Conservation (phyloP, 2,797 vertebrate genomes). For the Uromys caudimaculatus region DNA sequence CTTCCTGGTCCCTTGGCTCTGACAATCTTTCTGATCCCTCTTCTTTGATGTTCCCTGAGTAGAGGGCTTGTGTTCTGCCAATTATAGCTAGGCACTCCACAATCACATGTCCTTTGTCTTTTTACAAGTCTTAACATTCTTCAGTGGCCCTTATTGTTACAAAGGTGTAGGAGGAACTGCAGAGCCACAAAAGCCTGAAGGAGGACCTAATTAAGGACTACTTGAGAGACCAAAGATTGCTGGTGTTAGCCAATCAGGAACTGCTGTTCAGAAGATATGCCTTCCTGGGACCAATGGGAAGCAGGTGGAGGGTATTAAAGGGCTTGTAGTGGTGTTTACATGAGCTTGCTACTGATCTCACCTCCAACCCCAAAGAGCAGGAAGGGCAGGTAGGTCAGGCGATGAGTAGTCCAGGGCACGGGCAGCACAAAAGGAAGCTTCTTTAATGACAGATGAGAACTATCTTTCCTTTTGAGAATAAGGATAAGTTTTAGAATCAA, state of each 20-base stretch:
- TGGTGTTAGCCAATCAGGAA: too few relatives aligned
- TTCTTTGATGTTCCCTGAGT: background rate
- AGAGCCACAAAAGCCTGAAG: too few relatives aligned
- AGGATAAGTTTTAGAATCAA: background rate
- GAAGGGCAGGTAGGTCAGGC: too few relatives aligned
- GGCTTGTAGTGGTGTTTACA: too few relatives aligned
- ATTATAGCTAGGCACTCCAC: background rate
- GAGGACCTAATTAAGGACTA: too few relatives aligned
- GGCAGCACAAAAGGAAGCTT: background rate
- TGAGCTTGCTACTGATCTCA: too few relatives aligned
- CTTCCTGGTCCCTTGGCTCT: background rate
- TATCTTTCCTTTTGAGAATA: background rate
- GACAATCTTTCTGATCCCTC: background rate
- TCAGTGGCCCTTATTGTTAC: background rate
- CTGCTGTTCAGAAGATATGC: too few relatives aligned
- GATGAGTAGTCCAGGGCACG: too few relatives aligned
- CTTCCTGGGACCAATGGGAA: too few relatives aligned
- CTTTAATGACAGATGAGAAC: background rate
- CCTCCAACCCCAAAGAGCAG: too few relatives aligned
- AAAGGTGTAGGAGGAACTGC: background rate
- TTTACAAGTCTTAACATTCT: background rate
- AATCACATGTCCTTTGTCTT: background rate
- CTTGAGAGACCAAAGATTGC: too few relatives aligned
- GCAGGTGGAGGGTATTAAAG: too few relatives aligned
- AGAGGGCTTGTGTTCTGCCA: background rate